A percentile compares a stretch with the other conserved stretches of the same genome.
These are phyloP conservation scores for Ciconia boyciana DNA, from an alignment of 2,113 vertebrate species.

Conservation along the genomic window DNA sequence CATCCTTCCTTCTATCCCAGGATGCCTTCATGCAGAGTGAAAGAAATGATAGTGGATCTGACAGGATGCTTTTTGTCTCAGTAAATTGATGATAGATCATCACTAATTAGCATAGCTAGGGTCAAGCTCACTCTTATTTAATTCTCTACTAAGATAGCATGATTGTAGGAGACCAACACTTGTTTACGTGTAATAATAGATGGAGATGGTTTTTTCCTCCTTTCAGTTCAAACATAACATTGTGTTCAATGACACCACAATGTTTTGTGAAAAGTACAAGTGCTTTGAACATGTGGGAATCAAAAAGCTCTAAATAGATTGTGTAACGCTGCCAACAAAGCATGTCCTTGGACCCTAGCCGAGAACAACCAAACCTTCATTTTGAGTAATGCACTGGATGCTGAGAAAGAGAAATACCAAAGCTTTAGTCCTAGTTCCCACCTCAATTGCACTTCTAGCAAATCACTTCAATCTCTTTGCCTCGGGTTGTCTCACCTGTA, in stretches of 20 bases:
- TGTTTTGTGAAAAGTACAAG: conserved; percentile 46
- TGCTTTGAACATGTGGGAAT: conserved; percentile 28
- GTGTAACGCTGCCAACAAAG: conserved; percentile 13
- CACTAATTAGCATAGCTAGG: not conserved
- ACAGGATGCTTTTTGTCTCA: not conserved
- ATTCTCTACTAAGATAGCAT: not conserved
- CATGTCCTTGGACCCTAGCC: conserved; percentile 29
- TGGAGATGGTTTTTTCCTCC: not conserved
- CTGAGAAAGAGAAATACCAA: not conserved
- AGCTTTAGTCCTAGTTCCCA: not conserved
- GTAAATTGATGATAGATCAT: not conserved
- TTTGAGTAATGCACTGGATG: not conserved
- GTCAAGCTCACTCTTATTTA: not conserved
- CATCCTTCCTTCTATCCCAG: not conserved
- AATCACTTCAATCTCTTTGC: not conserved
- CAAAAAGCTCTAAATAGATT: conserved; percentile 27
- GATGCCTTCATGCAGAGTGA: not conserved
- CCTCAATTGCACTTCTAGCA: not conserved
- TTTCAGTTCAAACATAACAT: conserved; percentile 10
- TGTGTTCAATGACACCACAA: not conserved
- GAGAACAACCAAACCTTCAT: conserved; percentile 19
- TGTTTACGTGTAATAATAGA: not conserved
- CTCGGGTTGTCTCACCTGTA: not conserved
- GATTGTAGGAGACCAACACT: not conserved
- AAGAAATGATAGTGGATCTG: not conserved